Percentiles rank a stretch among this genome's conserved stretches.
These are phyloP conservation scores for Sylvilagus bachmani DNA, from an alignment of 2,113 vertebrate genomes.

Conservation along the genomic window DNA sequence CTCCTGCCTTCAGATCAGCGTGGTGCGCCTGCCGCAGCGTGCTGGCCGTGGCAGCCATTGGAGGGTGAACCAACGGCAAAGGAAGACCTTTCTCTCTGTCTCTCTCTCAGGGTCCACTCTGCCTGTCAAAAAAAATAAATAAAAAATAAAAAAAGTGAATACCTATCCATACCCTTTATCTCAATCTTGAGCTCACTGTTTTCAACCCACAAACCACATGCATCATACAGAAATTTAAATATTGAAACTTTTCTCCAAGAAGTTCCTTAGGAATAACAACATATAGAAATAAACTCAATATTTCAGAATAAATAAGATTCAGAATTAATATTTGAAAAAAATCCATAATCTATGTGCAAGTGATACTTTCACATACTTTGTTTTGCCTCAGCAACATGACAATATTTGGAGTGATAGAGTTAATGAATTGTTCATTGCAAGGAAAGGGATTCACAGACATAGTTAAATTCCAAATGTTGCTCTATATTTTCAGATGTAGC, in stretches of 20 bases:
- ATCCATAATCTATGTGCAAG: neutral
- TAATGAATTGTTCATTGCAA: neutral
- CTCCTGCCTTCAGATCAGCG: no score
- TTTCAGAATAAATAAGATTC: neutral
- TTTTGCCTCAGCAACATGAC: neutral
- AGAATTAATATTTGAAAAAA: neutral
- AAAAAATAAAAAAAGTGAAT: neutral
- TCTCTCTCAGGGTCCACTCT: no score
- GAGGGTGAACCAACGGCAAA: no score
- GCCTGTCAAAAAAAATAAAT: no score
- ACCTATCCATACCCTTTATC: neutral
- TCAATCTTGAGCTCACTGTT: slow-evolving; percentile 1
- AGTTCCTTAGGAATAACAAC: neutral
- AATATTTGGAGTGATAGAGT: neutral
- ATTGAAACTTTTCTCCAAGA: neutral
- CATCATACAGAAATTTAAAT: slow-evolving; percentile 29
- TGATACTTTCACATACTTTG: neutral
- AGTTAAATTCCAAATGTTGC: slow-evolving; percentile 22
- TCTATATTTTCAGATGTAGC: slow-evolving; percentile 5
- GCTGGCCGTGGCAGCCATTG: no score
- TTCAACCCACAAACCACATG: neutral
- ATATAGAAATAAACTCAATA: neutral
- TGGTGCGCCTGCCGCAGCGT: no score
- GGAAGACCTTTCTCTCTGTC: no score
- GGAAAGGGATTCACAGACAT: neutral